These are phyloP conservation scores for Gerris lacustris DNA, from an alignment of 2,888 invertebrate species.

Conservation along the genomic window DNA sequence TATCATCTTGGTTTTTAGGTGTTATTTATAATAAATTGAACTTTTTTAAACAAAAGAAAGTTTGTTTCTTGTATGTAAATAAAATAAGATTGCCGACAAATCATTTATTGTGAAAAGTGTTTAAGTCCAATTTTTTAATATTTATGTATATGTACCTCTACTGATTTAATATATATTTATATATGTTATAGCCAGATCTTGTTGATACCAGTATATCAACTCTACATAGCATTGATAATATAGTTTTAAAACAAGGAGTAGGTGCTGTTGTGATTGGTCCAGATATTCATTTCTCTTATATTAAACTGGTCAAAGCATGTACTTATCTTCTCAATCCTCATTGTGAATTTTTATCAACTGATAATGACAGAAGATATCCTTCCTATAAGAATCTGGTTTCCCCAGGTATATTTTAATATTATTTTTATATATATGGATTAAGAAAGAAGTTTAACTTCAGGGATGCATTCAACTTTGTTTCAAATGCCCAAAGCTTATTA, in stretches of 20 bases:
- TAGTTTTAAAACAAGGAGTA: slow-evolving; percentile 61
- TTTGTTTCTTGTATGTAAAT: too few relatives aligned
- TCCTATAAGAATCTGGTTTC: slow-evolving; percentile 40
- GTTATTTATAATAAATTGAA: too few relatives aligned
- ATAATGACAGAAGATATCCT: slow-evolving; percentile 81
- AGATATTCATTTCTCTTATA: slow-evolving; percentile 81
- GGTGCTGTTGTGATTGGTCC: slow-evolving; percentile 92
- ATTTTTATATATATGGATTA: neutral
- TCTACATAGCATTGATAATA: slow-evolving; percentile 40
- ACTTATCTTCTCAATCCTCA: slow-evolving; percentile 68
- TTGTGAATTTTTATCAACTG: slow-evolving; percentile 80
- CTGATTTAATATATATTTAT: too few relatives aligned
- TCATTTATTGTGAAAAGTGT: too few relatives aligned
- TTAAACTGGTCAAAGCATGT: slow-evolving; percentile 82
- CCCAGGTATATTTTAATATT: slow-evolving; percentile 42
- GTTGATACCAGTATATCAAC: slow-evolving; percentile 40
- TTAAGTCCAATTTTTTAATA: too few relatives aligned
- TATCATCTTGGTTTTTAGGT: neutral
- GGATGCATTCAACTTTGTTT: too few relatives aligned
- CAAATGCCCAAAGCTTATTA: too few relatives aligned
- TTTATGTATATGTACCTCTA: too few relatives aligned
- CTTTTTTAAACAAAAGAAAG: too few relatives aligned
- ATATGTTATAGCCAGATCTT: slow-evolving; percentile 48
- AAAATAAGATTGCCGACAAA: too few relatives aligned
- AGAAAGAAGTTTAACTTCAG: too few relatives aligned